A percentile compares a stretch with the other conserved stretches of the same genome.
Conservation (phyloP, 2,113 vertebrate species). For the Platichthys flesus region DNA sequence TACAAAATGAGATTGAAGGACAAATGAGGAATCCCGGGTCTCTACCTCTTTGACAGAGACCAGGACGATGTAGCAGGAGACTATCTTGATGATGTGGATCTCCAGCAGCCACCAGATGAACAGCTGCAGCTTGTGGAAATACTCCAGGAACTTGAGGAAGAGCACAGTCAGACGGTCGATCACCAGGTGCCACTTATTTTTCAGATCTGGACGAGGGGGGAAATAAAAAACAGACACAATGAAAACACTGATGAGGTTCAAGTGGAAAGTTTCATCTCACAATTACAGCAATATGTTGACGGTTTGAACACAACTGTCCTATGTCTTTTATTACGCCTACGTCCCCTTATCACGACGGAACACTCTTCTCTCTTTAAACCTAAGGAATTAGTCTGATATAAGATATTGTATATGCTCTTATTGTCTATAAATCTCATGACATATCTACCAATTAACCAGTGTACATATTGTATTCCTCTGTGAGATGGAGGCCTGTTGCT, state of each 20-base stretch:
- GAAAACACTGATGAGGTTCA: constrained; percentile 5
- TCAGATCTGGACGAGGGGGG: constrained; percentile 83
- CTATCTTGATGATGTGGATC: constrained; percentile 96
- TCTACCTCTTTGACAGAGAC: constrained; percentile 91
- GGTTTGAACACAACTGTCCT: constrained; percentile 20
- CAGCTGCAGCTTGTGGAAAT: constrained; percentile 95
- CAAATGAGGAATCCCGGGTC: not conserved
- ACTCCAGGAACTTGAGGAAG: constrained; percentile 96
- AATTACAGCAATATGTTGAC: not conserved
- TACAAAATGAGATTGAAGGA: not conserved
- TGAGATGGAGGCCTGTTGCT: not conserved
- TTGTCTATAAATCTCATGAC: not conserved
- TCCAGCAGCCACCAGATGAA: constrained; percentile 98
- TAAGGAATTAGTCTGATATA: too few species aligned
- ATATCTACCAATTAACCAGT: not conserved
- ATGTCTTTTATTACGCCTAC: not conserved
- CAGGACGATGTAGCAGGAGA: constrained; percentile 95
- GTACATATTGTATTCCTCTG: not conserved
- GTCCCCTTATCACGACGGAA: not conserved
- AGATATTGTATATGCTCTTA: not conserved
- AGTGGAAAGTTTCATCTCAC: constrained; percentile 11
- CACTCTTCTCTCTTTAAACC: not conserved
- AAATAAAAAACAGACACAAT: constrained; percentile 19
- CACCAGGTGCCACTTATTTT: constrained; percentile 96
- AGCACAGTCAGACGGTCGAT: constrained; percentile 96